These are phyloP conservation scores for Eutolmus rufibarbis DNA, from an alignment of 2,888 invertebrate species.

Conservation along the genomic window DNA sequence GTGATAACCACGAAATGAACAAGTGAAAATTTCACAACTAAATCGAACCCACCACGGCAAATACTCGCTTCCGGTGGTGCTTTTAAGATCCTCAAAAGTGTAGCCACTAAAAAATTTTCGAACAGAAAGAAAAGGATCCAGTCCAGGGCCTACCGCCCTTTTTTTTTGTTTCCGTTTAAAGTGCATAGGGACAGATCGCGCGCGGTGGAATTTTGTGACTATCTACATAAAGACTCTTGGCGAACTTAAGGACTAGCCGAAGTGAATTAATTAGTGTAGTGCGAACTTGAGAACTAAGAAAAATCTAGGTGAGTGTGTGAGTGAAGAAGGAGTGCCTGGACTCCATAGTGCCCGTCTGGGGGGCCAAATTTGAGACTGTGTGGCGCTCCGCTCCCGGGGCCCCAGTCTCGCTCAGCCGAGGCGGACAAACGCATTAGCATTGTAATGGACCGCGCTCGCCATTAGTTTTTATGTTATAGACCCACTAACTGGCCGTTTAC, in stretches of 20 bases:
- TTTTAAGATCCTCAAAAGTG: not conserved
- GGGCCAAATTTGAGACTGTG: slow-evolving; percentile 5
- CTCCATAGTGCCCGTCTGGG: not conserved
- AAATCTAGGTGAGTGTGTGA: not conserved
- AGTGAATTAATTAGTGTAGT: slow-evolving; percentile 31
- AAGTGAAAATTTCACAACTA: not conserved
- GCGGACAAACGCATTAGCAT: slow-evolving; percentile 31
- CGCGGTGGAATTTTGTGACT: not conserved
- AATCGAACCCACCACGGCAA: not conserved
- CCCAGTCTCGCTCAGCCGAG: not conserved
- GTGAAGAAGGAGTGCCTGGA: not conserved
- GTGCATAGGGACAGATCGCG: not conserved
- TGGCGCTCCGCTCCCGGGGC: not conserved
- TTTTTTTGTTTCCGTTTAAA: not conserved
- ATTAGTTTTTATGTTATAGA: slow-evolving; percentile 31
- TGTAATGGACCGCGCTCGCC: slow-evolving; percentile 18
- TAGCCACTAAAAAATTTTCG: not conserved
- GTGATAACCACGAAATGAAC: slow-evolving; percentile 5
- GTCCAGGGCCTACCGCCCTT: not conserved
- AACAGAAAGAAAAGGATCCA: not conserved
- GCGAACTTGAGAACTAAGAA: slow-evolving; percentile 21
- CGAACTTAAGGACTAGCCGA: slow-evolving; percentile 14
- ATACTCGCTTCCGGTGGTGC: not conserved
- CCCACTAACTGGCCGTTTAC: slow-evolving; percentile 32
- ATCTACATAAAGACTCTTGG: not conserved